Evolutionary conservation across 2,888 invertebrate species (phyloP).

Genomic region (Scaeva pyrastri): DNA sequence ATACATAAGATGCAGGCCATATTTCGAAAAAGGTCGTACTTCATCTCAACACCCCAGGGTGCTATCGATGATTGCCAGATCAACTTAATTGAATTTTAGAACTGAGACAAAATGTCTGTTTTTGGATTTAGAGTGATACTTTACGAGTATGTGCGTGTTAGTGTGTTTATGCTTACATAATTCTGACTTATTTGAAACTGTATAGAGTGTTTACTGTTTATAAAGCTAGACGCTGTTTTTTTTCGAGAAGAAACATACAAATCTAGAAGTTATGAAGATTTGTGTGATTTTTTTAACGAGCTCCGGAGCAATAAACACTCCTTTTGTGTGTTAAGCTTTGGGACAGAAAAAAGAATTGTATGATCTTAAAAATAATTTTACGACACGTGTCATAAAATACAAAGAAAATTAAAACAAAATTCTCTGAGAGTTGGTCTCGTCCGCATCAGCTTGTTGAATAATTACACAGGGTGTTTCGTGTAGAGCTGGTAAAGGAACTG

Average conservation of each 20-base stretch:
- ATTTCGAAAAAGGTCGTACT: conserved; percentile 60
- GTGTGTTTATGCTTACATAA: conserved; percentile 24
- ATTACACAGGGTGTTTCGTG: conserved; percentile 40
- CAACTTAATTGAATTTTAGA: conserved; percentile 70
- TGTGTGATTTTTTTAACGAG: conserved; percentile 51
- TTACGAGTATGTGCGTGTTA: conserved; percentile 17
- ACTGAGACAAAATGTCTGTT: conserved; percentile 64
- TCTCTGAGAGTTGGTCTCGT: conserved; percentile 30
- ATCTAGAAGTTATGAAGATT: conserved; percentile 26
- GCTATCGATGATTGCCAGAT: conserved; percentile 72
- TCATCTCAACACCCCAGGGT: conserved; percentile 73
- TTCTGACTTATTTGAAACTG: conserved; percentile 16
- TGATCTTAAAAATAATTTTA: conserved; percentile 40
- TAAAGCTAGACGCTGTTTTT: conserved; percentile 14
- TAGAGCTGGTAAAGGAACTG: background rate
- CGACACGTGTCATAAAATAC: conserved; percentile 37
- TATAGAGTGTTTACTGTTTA: conserved; percentile 39
- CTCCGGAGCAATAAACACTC: conserved; percentile 61
- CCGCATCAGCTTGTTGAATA: conserved; percentile 39
- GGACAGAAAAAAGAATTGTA: conserved; percentile 16
- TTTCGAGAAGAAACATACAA: background rate
- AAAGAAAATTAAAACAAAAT: conserved; percentile 36
- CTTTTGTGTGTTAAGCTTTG: conserved; percentile 36
- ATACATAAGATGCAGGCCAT: conserved; percentile 60
- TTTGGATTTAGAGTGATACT: conserved; percentile 58